A percentile compares a stretch with the other conserved stretches of the same genome.
Evolutionary conservation across 2,888 invertebrate genomes (phyloP).

Genomic region (Ennomos quercinarius): DNA sequence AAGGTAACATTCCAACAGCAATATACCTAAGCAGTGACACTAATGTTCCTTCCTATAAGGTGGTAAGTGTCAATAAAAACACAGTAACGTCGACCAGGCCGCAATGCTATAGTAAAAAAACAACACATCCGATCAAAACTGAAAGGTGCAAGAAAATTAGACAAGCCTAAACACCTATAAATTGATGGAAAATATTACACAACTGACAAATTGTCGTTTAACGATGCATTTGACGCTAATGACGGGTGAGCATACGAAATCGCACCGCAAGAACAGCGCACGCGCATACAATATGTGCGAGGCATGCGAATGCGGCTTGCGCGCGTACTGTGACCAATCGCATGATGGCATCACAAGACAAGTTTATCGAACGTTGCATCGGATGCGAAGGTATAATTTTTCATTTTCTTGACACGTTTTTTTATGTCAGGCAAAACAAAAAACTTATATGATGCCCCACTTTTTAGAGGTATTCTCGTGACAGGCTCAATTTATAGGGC

Average conservation of each 20-base stretch:
- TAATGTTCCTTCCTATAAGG: too few relatives aligned
- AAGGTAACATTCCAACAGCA: too few relatives aligned
- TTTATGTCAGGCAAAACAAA: too few relatives aligned
- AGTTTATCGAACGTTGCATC: slow-evolving; percentile 38
- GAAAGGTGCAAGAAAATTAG: background rate
- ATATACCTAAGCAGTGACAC: too few relatives aligned
- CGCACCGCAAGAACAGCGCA: slow-evolving; percentile 52
- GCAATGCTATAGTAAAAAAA: too few relatives aligned
- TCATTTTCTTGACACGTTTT: slow-evolving; percentile 16
- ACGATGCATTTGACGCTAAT: slow-evolving; percentile 68
- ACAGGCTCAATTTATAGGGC: too few relatives aligned
- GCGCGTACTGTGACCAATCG: slow-evolving; percentile 43
- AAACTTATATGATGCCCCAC: too few relatives aligned
- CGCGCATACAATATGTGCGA: slow-evolving; percentile 43
- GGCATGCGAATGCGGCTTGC: slow-evolving; percentile 17
- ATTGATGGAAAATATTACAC: slow-evolving; percentile 31
- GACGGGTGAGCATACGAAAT: slow-evolving; percentile 69
- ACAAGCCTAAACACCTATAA: background rate
- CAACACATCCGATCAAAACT: too few relatives aligned
- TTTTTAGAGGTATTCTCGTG: too few relatives aligned
- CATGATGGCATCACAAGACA: slow-evolving; percentile 36
- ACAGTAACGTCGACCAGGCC: too few relatives aligned
- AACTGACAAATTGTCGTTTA: slow-evolving; percentile 51
- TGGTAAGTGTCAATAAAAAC: too few relatives aligned
- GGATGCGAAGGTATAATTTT: slow-evolving; percentile 19